These are phyloP conservation scores for Chrysomela aeneicollis DNA, from an alignment of 2,888 invertebrate genomes.

Conservation along the genomic window DNA sequence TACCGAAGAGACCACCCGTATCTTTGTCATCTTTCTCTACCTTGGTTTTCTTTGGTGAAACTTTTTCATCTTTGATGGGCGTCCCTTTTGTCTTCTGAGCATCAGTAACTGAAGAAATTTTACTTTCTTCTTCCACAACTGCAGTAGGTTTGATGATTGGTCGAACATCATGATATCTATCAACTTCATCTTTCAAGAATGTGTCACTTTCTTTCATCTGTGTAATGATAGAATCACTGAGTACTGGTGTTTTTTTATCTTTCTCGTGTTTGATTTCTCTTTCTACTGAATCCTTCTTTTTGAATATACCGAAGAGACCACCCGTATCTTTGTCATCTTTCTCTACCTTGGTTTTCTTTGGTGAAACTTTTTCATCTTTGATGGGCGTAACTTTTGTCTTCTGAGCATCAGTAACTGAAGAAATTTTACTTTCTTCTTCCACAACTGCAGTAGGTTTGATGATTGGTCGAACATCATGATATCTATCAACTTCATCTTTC, in stretches of 20 bases:
- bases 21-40: slow-evolving; percentile 35
- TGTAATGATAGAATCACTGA: slow-evolving; percentile 6
- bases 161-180: slow-evolving; percentile 39
- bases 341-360: slow-evolving; percentile 15
- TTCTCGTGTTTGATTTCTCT: slow-evolving; percentile 17
- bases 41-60: slow-evolving; percentile 18
- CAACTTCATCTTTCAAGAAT: slow-evolving; percentile 47
- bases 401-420: too few species aligned
- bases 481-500: slow-evolving; percentile 40
- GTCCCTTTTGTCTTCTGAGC: background rate
- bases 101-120: background rate
- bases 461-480: slow-evolving; percentile 37
- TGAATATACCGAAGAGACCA: slow-evolving; percentile 42
- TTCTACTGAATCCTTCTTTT: slow-evolving; percentile 37
- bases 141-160: slow-evolving; percentile 7
- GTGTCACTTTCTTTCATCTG: slow-evolving; percentile 18
- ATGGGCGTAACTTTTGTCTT: background rate
- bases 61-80: slow-evolving; percentile 29
- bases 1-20: slow-evolving; percentile 22
- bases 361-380: slow-evolving; percentile 1
- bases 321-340: slow-evolving; percentile 31
- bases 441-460: slow-evolving; percentile 27
- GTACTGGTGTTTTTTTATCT: slow-evolving; percentile 3
- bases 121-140: background rate
- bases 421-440: slow-evolving; percentile 15